Evolutionary conservation across 2,113 vertebrate genomes (phyloP).

Genomic region (Neoarius graeffei): DNA sequence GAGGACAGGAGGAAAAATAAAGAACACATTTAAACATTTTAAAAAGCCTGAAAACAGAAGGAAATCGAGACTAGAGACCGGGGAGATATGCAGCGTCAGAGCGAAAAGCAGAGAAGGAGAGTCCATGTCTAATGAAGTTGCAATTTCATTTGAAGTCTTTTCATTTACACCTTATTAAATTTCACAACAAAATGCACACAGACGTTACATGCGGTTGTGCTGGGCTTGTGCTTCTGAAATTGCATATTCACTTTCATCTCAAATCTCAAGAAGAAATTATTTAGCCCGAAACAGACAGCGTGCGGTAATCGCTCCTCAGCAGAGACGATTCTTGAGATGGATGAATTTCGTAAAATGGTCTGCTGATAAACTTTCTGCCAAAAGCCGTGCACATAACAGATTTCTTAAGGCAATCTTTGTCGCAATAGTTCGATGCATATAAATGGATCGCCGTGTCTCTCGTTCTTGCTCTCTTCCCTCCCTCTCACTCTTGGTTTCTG

Average conservation of each 20-base stretch:
- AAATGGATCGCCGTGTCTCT: constrained; percentile 37
- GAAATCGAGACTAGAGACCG: not conserved
- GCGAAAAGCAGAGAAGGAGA: constrained; percentile 37
- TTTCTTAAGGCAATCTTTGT: constrained; percentile 32
- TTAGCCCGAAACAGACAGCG: constrained; percentile 5
- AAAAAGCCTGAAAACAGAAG: not conserved
- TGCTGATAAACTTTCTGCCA: constrained; percentile 35
- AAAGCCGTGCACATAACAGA: constrained; percentile 20
- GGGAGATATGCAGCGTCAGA: constrained; percentile 40
- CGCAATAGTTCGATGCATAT: constrained; percentile 43
- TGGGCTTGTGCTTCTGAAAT: constrained; percentile 55
- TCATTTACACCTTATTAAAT: constrained; percentile 9
- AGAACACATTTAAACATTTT: not conserved
- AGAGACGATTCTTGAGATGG: not conserved
- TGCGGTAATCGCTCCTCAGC: constrained; percentile 22
- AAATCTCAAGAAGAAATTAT: constrained; percentile 22
- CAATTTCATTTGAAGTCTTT: constrained; percentile 9
- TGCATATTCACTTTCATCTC: constrained; percentile 36
- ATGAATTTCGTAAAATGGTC: constrained; percentile 17
- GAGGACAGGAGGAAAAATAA: not conserved
- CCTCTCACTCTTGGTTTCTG: constrained; percentile 48
- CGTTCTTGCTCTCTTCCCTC: constrained; percentile 47
- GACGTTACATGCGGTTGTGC: not conserved
- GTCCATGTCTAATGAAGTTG: constrained; percentile 22
- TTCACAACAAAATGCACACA: constrained; percentile 28